Conservation (phyloP, 2,797 vertebrate species). For the Atherinosoma microstoma region DNA sequence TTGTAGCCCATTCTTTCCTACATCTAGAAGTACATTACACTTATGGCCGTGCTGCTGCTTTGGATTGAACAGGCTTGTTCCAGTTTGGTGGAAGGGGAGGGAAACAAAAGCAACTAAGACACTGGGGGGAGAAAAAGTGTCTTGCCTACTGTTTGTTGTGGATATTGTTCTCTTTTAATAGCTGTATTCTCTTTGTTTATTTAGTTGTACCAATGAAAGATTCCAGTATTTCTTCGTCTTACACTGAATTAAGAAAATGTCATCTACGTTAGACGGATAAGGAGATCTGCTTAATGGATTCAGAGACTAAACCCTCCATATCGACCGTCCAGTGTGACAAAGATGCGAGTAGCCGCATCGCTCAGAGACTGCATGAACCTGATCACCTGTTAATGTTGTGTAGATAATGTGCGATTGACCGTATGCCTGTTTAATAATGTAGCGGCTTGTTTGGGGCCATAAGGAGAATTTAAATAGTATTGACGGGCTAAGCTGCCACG, state of each 20-base stretch:
- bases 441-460: constrained; percentile 86
- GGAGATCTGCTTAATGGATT: constrained; percentile 63
- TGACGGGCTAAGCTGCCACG: constrained; percentile 90
- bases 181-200: constrained; percentile 29
- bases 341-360: constrained; percentile 51
- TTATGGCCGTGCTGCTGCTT: constrained; percentile 54
- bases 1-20: constrained; percentile 62
- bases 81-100: constrained; percentile 33
- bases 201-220: constrained; percentile 30
- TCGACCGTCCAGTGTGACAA: constrained; percentile 61
- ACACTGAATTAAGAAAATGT: constrained; percentile 59
- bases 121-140: constrained; percentile 20
- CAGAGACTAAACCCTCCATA: constrained; percentile 66
- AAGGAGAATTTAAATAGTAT: constrained; percentile 97
- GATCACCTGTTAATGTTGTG: constrained; percentile 89
- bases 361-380: constrained; percentile 57
- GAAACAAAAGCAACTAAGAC: constrained; percentile 49
- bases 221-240: constrained; percentile 26
- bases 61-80: constrained; percentile 58
- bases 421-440: constrained; percentile 93
- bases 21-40: constrained; percentile 70
- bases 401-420: constrained; percentile 92
- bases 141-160: constrained; percentile 24
- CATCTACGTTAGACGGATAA: constrained; percentile 64
- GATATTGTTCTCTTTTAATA: constrained; percentile 37